phyloP scores from a whole-genome alignment of 2,113 vertebrate genomes.

The Rhombomys opimus region DNA sequence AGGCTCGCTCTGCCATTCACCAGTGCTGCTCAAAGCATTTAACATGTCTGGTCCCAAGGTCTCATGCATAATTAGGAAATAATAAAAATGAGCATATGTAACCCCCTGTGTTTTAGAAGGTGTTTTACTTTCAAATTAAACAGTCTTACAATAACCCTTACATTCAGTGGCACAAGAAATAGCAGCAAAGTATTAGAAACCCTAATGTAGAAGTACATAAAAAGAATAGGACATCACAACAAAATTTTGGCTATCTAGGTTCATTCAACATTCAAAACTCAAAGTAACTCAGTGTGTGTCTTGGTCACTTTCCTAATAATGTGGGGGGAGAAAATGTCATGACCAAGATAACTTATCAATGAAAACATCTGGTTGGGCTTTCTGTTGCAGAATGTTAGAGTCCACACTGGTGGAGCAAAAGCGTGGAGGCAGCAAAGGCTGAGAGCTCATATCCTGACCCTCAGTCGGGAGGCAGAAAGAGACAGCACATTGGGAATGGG shows the following conservation, averaged over 20 bases:
- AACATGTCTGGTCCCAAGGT: neutral
- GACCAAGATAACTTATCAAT: neutral
- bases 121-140: conserved; percentile 6
- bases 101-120: neutral
- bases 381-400: neutral
- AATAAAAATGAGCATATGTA: neutral
- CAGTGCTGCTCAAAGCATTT: neutral
- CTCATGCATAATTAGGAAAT: neutral
- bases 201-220: neutral
- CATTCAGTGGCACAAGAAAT: neutral
- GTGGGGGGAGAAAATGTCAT: neutral
- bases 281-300: neutral
- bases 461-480: neutral
- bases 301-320: neutral
- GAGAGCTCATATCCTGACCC: neutral
- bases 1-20: neutral
- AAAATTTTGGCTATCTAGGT: neutral
- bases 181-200: neutral
- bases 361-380: neutral
- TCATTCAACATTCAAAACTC: neutral
- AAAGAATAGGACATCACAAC: neutral
- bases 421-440: neutral
- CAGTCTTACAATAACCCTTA: neutral
- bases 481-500: neutral
- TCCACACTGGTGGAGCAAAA: neutral